Evolutionary conservation across 1,140 invertebrate species (phyloP).

Genomic region (Lordiphosa collinella): DNA sequence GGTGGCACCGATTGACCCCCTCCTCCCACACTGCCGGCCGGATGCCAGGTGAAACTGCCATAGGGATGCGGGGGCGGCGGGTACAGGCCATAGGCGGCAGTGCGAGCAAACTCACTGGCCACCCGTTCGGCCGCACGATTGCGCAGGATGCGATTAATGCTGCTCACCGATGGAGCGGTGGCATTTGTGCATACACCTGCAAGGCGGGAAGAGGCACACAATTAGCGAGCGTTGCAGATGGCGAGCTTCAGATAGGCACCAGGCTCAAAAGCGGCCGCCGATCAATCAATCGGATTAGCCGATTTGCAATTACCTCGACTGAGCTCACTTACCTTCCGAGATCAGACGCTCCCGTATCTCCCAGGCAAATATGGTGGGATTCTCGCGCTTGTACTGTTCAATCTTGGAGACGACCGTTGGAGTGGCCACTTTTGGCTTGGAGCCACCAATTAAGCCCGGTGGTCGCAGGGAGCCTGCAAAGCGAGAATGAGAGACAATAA

Average conservation of each 20-base stretch:
- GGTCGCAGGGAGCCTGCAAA: conserved; percentile 93
- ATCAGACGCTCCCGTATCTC: conserved; percentile 96
- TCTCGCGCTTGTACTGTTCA: conserved; percentile 97
- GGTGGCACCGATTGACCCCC: conserved; percentile 43
- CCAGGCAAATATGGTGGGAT: conserved; percentile 99
- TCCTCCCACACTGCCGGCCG: conserved; percentile 46
- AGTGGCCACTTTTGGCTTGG: conserved; percentile 99
- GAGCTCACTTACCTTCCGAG: conserved; percentile 90
- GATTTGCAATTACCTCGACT: conserved; percentile 48
- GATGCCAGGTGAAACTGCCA: conserved; percentile 81
- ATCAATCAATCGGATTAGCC: conserved; percentile 46
- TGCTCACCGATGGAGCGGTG: conserved; percentile 93
- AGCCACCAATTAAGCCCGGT: conserved; percentile 97
- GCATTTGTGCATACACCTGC: conserved; percentile 91
- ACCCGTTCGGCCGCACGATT: conserved; percentile 95
- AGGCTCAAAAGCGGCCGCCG: conserved; percentile 33
- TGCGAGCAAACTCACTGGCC: conserved; percentile 94
- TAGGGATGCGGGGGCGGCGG: conserved; percentile 85
- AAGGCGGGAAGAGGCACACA: conserved; percentile 22
- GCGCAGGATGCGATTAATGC: conserved; percentile 94
- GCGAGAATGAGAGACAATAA: conserved; percentile 13
- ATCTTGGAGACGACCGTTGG: conserved; percentile 97
- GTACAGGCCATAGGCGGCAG: conserved; percentile 93
- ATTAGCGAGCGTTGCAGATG: conserved; percentile 29
- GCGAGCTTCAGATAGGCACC: conserved; percentile 13